phyloP scores from a whole-genome alignment of 2,888 invertebrate genomes.

The Perizoma flavofasciatum region DNA sequence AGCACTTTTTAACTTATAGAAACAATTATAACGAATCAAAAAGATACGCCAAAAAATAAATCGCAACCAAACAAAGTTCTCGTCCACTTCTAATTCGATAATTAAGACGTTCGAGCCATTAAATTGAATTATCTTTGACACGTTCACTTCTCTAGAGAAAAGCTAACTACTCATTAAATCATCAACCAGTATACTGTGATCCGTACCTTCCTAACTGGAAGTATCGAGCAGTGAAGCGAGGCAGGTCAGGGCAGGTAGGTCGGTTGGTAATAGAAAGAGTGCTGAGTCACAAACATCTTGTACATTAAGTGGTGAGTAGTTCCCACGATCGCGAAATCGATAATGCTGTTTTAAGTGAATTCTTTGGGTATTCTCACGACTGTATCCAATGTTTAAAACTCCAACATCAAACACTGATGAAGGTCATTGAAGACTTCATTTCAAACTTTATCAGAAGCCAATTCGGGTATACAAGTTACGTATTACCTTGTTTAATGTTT shows the following conservation, averaged over 20 bases:
- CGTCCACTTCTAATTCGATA: slow-evolving; percentile 73
- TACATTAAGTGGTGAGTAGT: slow-evolving; percentile 63
- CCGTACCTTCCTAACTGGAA: slow-evolving; percentile 29
- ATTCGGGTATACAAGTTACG: too few species aligned
- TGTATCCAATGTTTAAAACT: slow-evolving; percentile 4
- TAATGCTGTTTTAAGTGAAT: slow-evolving; percentile 50
- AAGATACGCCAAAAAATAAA: slow-evolving; percentile 37
- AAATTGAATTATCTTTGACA: slow-evolving; percentile 82
- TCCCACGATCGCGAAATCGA: slow-evolving; percentile 81
- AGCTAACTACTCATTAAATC: slow-evolving; percentile 76
- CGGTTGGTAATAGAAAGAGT: slow-evolving; percentile 56
- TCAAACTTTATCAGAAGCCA: too few species aligned
- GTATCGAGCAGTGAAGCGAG: slow-evolving; percentile 1
- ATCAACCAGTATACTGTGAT: slow-evolving; percentile 52
- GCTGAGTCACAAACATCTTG: slow-evolving; percentile 67
- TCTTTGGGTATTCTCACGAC: slow-evolving; percentile 33
- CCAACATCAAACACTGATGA: too few species aligned
- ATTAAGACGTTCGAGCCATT: slow-evolving; percentile 73
- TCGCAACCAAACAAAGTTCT: slow-evolving; percentile 34
- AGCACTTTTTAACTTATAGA: background rate
- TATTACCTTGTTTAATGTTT: too few species aligned
- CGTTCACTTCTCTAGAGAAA: slow-evolving; percentile 74
- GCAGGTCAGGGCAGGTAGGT: slow-evolving; percentile 37
- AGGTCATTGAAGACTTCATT: background rate
- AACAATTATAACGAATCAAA: slow-evolving; percentile 11